These are phyloP conservation scores for Thymelicus sylvestris DNA, from an alignment of 2,888 invertebrate genomes.

Conservation along the genomic window DNA sequence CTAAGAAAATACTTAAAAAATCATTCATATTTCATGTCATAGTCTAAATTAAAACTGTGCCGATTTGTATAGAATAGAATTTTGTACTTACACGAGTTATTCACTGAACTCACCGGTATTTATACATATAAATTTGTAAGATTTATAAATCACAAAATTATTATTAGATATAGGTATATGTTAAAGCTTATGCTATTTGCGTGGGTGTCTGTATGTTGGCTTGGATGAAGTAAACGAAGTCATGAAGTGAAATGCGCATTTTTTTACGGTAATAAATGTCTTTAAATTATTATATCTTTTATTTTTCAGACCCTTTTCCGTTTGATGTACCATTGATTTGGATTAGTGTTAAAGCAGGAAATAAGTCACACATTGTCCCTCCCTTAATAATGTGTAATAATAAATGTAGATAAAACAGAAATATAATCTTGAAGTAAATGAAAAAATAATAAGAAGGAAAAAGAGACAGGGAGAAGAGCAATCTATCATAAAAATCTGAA, in stretches of 20 bases:
- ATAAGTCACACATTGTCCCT: neutral
- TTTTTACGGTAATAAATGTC: slow-evolving; percentile 79
- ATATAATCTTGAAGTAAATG: too few species aligned
- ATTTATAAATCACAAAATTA: slow-evolving; percentile 26
- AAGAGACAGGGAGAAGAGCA: neutral
- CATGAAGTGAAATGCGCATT: slow-evolving; percentile 64
- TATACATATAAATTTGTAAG: slow-evolving; percentile 11
- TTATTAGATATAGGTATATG: slow-evolving; percentile 31
- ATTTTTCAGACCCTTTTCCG: slow-evolving; percentile 46
- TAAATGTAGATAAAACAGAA: too few species aligned
- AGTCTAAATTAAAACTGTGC: neutral
- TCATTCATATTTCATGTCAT: neutral
- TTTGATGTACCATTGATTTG: neutral
- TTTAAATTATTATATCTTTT: slow-evolving; percentile 54
- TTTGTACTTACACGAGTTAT: slow-evolving; percentile 24
- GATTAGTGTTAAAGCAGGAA: neutral
- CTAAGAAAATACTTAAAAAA: too few species aligned
- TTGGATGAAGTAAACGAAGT: slow-evolving; percentile 58
- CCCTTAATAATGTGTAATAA: too few species aligned
- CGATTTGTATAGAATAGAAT: neutral
- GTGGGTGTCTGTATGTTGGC: slow-evolving; percentile 59
- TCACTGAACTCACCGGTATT: slow-evolving; percentile 9
- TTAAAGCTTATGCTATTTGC: slow-evolving; percentile 55
- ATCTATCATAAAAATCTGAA: neutral
- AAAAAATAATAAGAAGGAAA: neutral